Evolutionary conservation across 2,797 vertebrate species (phyloP).

Genomic region (Novumbra hubbsi): DNA sequence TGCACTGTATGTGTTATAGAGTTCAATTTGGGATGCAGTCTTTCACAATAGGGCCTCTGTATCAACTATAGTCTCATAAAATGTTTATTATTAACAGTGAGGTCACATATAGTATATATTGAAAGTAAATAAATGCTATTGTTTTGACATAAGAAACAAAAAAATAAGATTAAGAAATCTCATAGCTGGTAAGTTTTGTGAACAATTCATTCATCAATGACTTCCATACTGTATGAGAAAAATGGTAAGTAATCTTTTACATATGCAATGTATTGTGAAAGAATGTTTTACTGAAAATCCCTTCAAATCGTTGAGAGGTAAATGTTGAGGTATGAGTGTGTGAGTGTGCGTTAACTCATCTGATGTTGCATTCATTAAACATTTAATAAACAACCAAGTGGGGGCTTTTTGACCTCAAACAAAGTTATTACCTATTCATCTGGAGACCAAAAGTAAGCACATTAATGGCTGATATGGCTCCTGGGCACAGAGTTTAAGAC

Average conservation of each 20-base stretch:
- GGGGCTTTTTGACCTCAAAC: not conserved
- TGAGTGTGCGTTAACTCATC: constrained; percentile 49
- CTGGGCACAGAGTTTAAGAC: not conserved
- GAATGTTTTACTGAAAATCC: constrained; percentile 37
- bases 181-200: constrained; percentile 5
- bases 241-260: constrained; percentile 23
- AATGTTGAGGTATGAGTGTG: constrained; percentile 66
- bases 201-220: constrained; percentile 26
- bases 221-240: constrained; percentile 7
- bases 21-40: constrained; percentile 65
- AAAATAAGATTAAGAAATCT: constrained; percentile 4
- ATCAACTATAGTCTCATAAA: constrained; percentile 17
- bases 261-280: constrained; percentile 27
- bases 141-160: constrained; percentile 36
- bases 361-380: constrained; percentile 52
- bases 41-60: constrained; percentile 21
- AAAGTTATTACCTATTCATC: not conserved
- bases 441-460: constrained; percentile 21
- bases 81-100: constrained; percentile 35
- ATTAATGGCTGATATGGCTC: not conserved
- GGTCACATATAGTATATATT: constrained; percentile 15
- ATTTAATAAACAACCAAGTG: constrained; percentile 6
- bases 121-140: constrained; percentile 41
- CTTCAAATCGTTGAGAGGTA: constrained; percentile 63
- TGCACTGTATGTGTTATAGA: not conserved